Base-by-base conservation (phyloP, 2,797 vertebrate species). In the Parambassis ranga region DNA sequence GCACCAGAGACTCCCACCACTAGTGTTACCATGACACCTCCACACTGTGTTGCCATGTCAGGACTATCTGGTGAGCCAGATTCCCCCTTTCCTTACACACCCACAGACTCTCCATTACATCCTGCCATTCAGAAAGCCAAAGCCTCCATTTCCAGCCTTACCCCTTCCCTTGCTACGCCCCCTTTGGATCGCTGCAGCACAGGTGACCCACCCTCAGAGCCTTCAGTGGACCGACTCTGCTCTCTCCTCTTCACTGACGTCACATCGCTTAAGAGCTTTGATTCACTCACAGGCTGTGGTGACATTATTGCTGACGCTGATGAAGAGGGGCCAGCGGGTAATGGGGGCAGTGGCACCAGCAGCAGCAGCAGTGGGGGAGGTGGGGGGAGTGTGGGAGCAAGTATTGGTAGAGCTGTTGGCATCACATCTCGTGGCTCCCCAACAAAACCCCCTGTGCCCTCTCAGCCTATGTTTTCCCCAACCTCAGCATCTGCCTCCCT, bases 191-290 rank as follows among this genome's bases (percentile, higher is more conserved):
- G 92, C 75, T 94, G 94, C 87, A 92, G 94, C 87, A 91, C 91
- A 16, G 82, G 90, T 19, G 95, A 98, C 82, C 96, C 95, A 26
- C 95, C 95, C 78, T 96, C 96, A n/a, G 98, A 99, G 85, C 96
- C 94, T 7, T 95, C 95, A 3, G 93, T 95, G 79, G 94, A 94
- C 82, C 91, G 92, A 65, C 83, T 94, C 48, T 97, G 95, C 90
- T 94, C 96, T 76, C 90, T 98, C 87, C 91, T 99, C 91, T 98
- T 99, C 89, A 96, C 93, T 66, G 98, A 99, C 83, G 97, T 99
- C 92, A 98, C 97, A 71, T 99, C 98, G 78, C 93, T 99, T 75
- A 99, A 99, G 92, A 99, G 98, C 93, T 99, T 99, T 84, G 98
- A 99, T 93, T 99, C 98, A 81, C 93, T 99, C 86, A 99, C 98